Evolutionary conservation across 2,888 invertebrate genomes (phyloP), one percentile per base, ranked within the genome.

Genomic region (Caenorhabditis auriculariae): DNA sequence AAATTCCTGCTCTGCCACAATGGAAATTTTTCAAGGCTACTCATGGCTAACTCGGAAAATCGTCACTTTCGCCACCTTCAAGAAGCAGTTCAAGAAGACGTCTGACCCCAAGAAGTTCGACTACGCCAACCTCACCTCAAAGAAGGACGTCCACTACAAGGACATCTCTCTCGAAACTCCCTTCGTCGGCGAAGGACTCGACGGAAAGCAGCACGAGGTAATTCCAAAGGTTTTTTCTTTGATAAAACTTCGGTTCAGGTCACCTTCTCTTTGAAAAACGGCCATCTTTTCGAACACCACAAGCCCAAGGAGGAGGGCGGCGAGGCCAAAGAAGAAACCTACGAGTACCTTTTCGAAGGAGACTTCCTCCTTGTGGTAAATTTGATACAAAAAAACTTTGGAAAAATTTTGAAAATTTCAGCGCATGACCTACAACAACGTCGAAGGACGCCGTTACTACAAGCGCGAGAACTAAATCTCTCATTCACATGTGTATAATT

Each of bases 141-240:
- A 79, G 67, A 78, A 77, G 55, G 63, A 76, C 57, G 74, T 76
- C 21, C 68, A 73, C 53, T 78, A 78, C 76, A 70, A 66, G 46
- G 60, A 66, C 41, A 58, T 78, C 44, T 55, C 64, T 38, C 55
- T 79, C 42, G 76, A 70, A 46, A 67, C 75, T 51, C 45, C 74
- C 23, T 79, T 79, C 68, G 51, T 59, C 23, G 79, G 66, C 46
- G 77, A 76, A 46, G 78, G 77, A 54, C 61, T 79, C 43, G 79
- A 79, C 67, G 70, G 67, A 51, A 69, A 69, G 51, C 53, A 72
- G 54, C 78, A 77, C 62, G 68, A 71, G 66, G 78, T 78, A 41
- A 42, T 17, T n/a, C 15, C 24, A 9, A n/a, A 6, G 24, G 19
- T n/a, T n/a, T n/a, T n/a, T 3, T 26, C 29, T 37, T 15, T 17